Evolutionary conservation across 2,888 invertebrate species (phyloP).

Genomic region (Sinotaia quadrata): DNA sequence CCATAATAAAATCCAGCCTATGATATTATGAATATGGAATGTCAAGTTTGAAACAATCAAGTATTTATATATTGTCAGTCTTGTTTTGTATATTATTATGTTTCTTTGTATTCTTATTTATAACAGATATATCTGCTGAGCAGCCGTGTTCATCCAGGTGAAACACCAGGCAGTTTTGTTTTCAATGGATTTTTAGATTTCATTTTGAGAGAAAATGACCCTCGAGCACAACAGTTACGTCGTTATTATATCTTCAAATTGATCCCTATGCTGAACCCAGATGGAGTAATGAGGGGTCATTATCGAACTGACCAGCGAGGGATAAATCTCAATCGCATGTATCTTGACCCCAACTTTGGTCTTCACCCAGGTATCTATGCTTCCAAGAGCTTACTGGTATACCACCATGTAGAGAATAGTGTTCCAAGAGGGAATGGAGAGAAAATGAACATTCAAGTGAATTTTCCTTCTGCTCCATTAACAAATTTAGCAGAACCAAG

Average conservation of each 20-base stretch:
- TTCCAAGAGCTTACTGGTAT: constrained; percentile 79
- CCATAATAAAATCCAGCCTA: too few relatives aligned
- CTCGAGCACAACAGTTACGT: constrained; percentile 82
- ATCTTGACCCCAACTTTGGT: constrained; percentile 82
- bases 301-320: constrained; percentile 85
- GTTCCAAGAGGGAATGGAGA: constrained; percentile 32
- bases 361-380: constrained; percentile 90
- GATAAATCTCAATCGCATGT: constrained; percentile 89
- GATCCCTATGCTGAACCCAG: constrained; percentile 92
- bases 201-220: constrained; percentile 81
- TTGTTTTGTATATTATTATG: too few relatives aligned
- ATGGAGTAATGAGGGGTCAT: constrained; percentile 89
- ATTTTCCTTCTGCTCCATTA: constrained; percentile 46
- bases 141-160: constrained; percentile 92
- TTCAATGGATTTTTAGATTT: constrained; percentile 90
- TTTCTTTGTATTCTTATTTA: too few relatives aligned
- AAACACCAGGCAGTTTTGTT: constrained; percentile 91
- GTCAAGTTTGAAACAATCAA: too few relatives aligned
- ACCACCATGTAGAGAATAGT: constrained; percentile 71
- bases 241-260: constrained; percentile 85
- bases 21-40: too few relatives aligned
- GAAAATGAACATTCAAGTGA: constrained; percentile 41
- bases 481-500: too few relatives aligned
- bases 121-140: constrained; percentile 87
- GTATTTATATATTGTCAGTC: too few relatives aligned